phyloP scores from a whole-genome alignment of 2,113 vertebrate genomes.

The Amblyopsis rosae region DNA sequence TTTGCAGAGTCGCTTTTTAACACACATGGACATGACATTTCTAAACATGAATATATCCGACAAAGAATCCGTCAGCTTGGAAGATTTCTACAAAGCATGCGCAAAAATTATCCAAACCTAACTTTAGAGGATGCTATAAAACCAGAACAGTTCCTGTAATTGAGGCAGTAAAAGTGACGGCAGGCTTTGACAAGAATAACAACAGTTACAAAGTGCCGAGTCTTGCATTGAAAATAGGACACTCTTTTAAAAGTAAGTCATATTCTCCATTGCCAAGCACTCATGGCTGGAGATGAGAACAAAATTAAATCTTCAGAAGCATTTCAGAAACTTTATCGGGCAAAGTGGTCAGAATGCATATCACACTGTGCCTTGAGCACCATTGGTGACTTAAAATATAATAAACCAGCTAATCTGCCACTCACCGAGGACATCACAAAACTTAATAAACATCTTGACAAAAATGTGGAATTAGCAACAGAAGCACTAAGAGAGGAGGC shows the following conservation, averaged over 20 bases:
- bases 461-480: conserved; percentile 8
- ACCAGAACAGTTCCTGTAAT: conserved; percentile 15
- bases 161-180: conserved; percentile 6
- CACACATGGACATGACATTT: conserved; percentile 12
- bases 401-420: conserved; percentile 30
- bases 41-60: conserved; percentile 14
- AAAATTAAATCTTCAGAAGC: conserved; percentile 21
- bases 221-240: conserved; percentile 36
- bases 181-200: conserved; percentile 15
- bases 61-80: conserved; percentile 15
- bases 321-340: conserved; percentile 13
- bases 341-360: conserved; percentile 30
- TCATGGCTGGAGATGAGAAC: conserved; percentile 32
- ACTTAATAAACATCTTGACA: conserved; percentile 13
- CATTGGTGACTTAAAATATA: conserved; percentile 23
- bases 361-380: conserved; percentile 31
- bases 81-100: conserved; percentile 8
- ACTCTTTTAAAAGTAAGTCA: conserved; percentile 29
- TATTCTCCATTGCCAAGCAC: conserved; percentile 26
- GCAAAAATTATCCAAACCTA: background rate
- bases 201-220: conserved; percentile 23
- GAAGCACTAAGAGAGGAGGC: conserved; percentile 6
- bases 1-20: background rate
- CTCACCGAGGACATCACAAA: conserved; percentile 30
- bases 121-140: conserved; percentile 16